Evolutionary conservation across 23 tunicate genomes (phyloP).

Genomic region (Botrylloides violaceus): DNA sequence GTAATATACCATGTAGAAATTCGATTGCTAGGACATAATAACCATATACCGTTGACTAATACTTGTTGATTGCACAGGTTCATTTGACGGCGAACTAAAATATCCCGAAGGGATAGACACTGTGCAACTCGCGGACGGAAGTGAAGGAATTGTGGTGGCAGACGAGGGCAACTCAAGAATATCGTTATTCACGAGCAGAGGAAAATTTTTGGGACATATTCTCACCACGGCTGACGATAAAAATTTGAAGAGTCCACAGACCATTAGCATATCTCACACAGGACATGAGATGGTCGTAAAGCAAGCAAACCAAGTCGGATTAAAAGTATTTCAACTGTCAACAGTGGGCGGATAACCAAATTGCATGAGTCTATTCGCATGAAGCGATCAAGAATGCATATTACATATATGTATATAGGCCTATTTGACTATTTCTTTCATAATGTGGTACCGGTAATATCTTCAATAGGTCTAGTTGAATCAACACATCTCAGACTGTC

Average conservation of each 20-base stretch:
- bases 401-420: too few species aligned
- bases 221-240: conserved; percentile 22
- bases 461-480: neutral
- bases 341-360: conserved; percentile 11
- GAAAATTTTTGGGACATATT: conserved; percentile 40
- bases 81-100: conserved; percentile 32
- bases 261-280: conserved; percentile 17
- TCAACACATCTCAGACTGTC: neutral
- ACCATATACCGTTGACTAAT: too few species aligned
- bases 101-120: conserved; percentile 51
- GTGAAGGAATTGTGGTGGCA: conserved; percentile 54
- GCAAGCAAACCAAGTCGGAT: conserved; percentile 37
- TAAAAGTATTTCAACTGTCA: conserved; percentile 25
- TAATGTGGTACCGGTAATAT: neutral
- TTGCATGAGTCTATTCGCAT: neutral
- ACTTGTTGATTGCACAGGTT: too few species aligned
- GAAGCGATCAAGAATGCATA: too few species aligned
- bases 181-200: conserved; percentile 22
- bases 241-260: conserved; percentile 29
- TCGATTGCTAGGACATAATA: too few species aligned
- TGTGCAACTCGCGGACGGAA: conserved; percentile 17
- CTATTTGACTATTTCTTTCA: too few species aligned
- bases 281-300: conserved; percentile 28
- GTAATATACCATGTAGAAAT: too few species aligned
- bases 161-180: conserved; percentile 72